Evolutionary conservation across 2,113 vertebrate genomes (phyloP), one percentile per base, ranked within the genome.

Genomic region (Oxygymnocypris stewartii): DNA sequence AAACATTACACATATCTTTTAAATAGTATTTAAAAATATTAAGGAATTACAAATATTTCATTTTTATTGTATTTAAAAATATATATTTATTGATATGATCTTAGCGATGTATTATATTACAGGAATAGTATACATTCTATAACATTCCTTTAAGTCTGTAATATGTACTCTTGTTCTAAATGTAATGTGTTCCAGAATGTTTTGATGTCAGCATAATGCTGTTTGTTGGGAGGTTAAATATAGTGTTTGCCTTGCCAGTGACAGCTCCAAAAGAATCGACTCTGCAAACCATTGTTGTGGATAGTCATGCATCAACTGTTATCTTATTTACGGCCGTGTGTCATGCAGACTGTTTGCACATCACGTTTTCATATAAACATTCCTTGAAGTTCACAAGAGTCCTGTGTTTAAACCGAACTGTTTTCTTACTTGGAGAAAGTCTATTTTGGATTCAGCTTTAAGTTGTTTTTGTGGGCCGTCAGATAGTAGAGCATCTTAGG

Each of bases 301-400:
- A 31, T 59, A 37, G 25, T 87, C 82, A 78, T 57, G 37, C 74
- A 47, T 84, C 75, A 84, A 37, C 79, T 79, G 40, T 61, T 61
- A 63, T 42, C 14, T 23, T 82, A 57, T 76, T 73, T 59, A 20
- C 2, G 23, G 28, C 42, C 18, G 59, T 49, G 59, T 77, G 42
- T 44, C 57, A 44, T 16, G 7, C 74, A 20, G 63, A 31, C 4
- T 47, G 28, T 18, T 71, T 61, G 80, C 47, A 79, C 37, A 18
- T 37, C 77, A 77, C 57, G 47, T 84, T 80, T 23, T 71, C 31
- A 28, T 79, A 76, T 74, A 37, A 49, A 25, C 23, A 77, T 25
- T 18, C 63, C 63, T 61, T 40, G 20, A 37, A 79, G 13, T 59
- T 79, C 18, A 73, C 11, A 31, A 10, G 14, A 14, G 2, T 78